Evolutionary conservation across 2,797 vertebrate species (phyloP), one percentile per base, ranked within the genome.

Genomic region (Myotis vivesi): DNA sequence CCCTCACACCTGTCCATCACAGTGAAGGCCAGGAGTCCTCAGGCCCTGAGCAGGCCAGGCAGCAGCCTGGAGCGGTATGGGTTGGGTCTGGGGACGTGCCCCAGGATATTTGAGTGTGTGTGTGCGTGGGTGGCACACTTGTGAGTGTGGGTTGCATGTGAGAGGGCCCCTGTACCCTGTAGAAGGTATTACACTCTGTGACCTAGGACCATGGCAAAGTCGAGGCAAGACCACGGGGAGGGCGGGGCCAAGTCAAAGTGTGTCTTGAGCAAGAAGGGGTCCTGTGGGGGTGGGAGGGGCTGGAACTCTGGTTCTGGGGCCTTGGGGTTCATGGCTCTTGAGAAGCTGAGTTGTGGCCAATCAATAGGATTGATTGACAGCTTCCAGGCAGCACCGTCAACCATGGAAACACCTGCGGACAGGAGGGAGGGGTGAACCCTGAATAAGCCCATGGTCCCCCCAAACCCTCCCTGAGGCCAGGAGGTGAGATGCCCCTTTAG

Each of bases 81-180:
- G 5, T 7, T 12, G 30, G 30, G 72, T 53, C 12, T 69, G 23
- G 53, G 17, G 10, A 0, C 15, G 1, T 59, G 71, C 22, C 36
- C 38, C 12, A 36, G 46, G 28, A 20, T 8, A 17, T 9, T 23
- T n/a, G 33, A 66, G 25, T 11, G 55, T 11, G 55, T 17, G 3
- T 13, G 2, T 4, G 28, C 3, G 1, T 13, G 36, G 2, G 30
- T 5, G 5, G 2, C 12, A 51, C 69, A 49, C 13, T 38, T 0
- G 23, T 16, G 2, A 17, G 25, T 55, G 79, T 0, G 0, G 2
- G 16, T 57, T 57, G 59, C 15, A 28, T 1, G 3, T 19, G 69
- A 51, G 38, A 49, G 17, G n/a, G 49, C 38, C 2, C 30, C 30
- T 66, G 44, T 30, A 6, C 64, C 7, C 4, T 12, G 55, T 53